These are phyloP conservation scores for Tortricodes alternella DNA, from an alignment of 2,888 invertebrate genomes.

Conservation along the genomic window DNA sequence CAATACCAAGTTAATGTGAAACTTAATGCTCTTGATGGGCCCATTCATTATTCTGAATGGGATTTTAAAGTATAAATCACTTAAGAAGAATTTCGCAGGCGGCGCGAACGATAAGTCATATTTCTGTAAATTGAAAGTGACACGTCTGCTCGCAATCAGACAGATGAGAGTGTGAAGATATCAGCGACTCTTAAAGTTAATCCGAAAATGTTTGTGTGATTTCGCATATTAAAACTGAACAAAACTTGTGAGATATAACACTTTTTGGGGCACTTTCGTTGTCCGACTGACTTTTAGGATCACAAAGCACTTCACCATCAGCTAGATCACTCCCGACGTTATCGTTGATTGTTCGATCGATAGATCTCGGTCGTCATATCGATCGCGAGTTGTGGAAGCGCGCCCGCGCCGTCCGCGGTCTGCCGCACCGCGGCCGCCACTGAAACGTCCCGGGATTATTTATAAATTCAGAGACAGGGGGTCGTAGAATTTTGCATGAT, in stretches of 20 bases:
- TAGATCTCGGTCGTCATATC: slow-evolving; percentile 68
- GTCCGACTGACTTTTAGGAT: slow-evolving; percentile 1
- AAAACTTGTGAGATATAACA: background rate
- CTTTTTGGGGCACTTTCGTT: slow-evolving; percentile 11
- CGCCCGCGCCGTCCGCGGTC: slow-evolving; percentile 83
- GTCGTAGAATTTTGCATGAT: slow-evolving; percentile 80
- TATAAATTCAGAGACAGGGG: slow-evolving; percentile 82
- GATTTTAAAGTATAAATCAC: slow-evolving; percentile 48
- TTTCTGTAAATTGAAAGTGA: slow-evolving; percentile 54
- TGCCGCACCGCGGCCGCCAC: slow-evolving; percentile 79
- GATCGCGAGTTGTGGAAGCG: slow-evolving; percentile 65
- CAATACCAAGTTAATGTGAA: slow-evolving; percentile 23
- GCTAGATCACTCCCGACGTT: slow-evolving; percentile 42
- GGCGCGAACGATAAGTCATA: slow-evolving; percentile 53
- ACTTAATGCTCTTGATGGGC: slow-evolving; percentile 19
- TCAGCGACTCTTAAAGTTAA: slow-evolving; percentile 41
- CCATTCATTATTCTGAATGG: slow-evolving; percentile 41
- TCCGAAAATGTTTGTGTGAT: slow-evolving; percentile 22
- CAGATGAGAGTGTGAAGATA: slow-evolving; percentile 46
- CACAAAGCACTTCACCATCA: slow-evolving; percentile 39
- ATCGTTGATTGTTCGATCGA: slow-evolving; percentile 33
- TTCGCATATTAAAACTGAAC: background rate
- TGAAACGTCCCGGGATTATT: slow-evolving; percentile 77
- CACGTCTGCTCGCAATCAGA: slow-evolving; percentile 58
- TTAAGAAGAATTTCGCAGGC: slow-evolving; percentile 46